Conservation (phyloP, 2,113 vertebrate genomes). For the Irena cyanogastra region DNA sequence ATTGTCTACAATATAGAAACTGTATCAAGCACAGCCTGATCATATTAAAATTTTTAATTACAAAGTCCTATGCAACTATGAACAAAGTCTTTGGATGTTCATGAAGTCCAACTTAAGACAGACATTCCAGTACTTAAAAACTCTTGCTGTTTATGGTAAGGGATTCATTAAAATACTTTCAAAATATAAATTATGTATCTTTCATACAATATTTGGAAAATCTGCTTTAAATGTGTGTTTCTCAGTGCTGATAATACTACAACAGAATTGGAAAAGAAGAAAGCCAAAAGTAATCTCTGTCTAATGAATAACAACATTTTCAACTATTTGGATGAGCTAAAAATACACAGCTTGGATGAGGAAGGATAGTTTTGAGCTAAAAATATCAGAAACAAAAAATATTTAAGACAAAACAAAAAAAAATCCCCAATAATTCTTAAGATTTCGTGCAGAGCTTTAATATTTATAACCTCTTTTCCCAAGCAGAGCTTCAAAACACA, state of each 20-base stretch:
- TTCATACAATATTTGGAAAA: neutral
- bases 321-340: neutral
- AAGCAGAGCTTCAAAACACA: neutral
- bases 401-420: neutral
- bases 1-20: conserved; percentile 54
- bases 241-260: neutral
- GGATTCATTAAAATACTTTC: neutral
- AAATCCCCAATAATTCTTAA: neutral
- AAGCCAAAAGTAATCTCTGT: neutral
- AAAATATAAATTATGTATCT: neutral
- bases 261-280: neutral
- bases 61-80: neutral
- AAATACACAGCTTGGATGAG: conserved; percentile 8
- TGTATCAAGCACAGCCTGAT: conserved; percentile 42
- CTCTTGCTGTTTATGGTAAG: neutral
- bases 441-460: neutral
- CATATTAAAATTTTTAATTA: conserved; percentile 53
- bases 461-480: conserved; percentile 1
- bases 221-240: neutral
- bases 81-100: conserved; percentile 12
- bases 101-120: neutral
- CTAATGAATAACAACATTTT: conserved; percentile 18
- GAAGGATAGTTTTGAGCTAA: neutral
- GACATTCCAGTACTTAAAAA: neutral
- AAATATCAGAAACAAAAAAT: conserved; percentile 8